phyloP scores from a whole-genome alignment of 1,140 invertebrate species.

The Lamellibrachia luymesi region DNA sequence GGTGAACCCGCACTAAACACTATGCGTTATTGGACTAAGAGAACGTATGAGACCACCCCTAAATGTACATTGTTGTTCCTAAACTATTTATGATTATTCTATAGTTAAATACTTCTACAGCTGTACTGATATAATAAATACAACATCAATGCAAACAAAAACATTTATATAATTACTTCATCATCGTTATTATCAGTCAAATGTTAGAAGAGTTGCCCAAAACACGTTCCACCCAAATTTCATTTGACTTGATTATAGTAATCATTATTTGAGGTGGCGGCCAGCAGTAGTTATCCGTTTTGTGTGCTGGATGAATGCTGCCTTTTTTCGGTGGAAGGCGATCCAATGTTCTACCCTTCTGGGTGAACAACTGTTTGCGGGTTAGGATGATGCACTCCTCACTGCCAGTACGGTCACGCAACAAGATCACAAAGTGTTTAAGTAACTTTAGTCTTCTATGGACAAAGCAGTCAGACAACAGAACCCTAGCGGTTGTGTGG shows the following conservation, averaged over 20 bases:
- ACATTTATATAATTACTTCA: no score
- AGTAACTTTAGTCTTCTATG: background rate
- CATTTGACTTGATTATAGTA: background rate
- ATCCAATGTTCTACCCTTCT: background rate
- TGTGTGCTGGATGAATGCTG: slow-evolving; percentile 24
- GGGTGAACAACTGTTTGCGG: background rate
- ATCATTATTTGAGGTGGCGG: slow-evolving; percentile 18
- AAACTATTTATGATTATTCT: no score
- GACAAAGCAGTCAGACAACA: background rate
- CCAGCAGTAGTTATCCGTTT: slow-evolving; percentile 23
- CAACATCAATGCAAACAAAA: no score
- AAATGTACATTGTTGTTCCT: no score
- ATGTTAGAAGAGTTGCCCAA: background rate
- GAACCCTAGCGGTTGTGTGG: background rate
- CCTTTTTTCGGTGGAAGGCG: slow-evolving; percentile 22
- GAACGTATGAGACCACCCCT: no score
- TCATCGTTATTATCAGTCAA: no score
- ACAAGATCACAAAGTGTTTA: background rate
- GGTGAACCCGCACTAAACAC: no score
- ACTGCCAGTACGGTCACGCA: background rate
- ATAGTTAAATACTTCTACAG: no score
- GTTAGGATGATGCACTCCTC: background rate
- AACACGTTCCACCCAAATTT: background rate
- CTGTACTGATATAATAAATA: no score
- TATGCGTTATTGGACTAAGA: no score